A percentile compares a stretch with the other conserved stretches of the same genome.
phyloP scores from a whole-genome alignment of 2,113 vertebrate species.

The Scopus umbretta region DNA sequence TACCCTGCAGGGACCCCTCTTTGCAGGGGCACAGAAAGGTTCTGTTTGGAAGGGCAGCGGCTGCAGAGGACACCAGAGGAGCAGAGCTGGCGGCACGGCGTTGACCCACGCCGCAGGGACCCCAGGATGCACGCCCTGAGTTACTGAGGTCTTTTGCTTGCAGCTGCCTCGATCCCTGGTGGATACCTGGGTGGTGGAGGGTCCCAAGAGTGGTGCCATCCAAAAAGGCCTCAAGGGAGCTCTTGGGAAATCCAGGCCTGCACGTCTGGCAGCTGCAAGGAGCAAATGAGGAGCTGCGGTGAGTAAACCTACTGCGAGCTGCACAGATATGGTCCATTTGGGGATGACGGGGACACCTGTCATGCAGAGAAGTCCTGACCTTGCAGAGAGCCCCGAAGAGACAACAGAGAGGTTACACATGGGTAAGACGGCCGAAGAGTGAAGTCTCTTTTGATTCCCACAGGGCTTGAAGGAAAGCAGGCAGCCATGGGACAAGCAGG shows the following conservation, averaged over 20 bases:
- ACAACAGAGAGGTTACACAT: not conserved
- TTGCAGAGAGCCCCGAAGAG: not conserved
- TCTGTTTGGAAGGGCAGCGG: not conserved
- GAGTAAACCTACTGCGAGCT: too few species aligned
- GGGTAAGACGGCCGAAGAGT: not conserved
- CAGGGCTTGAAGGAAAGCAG: not conserved
- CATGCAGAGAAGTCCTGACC: not conserved
- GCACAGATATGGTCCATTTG: rapidly evolving
- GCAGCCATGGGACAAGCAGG: not conserved
- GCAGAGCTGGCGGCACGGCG: not conserved
- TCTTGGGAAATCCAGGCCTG: not conserved
- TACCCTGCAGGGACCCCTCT: not conserved
- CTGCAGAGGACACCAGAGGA: not conserved
- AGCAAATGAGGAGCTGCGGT: not conserved
- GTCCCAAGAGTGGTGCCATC: not conserved
- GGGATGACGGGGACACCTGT: not conserved
- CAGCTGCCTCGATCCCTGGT: not conserved
- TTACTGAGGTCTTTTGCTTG: not conserved
- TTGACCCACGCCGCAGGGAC: not conserved
- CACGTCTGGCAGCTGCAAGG: not conserved
- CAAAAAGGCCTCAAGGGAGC: not conserved
- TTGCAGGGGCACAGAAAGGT: not conserved
- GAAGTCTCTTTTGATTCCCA: not conserved
- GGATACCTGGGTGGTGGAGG: not conserved
- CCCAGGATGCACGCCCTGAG: not conserved